These are phyloP conservation scores for Anthophora plumipes DNA, from an alignment of 2,888 invertebrate genomes.

Conservation along the genomic window DNA sequence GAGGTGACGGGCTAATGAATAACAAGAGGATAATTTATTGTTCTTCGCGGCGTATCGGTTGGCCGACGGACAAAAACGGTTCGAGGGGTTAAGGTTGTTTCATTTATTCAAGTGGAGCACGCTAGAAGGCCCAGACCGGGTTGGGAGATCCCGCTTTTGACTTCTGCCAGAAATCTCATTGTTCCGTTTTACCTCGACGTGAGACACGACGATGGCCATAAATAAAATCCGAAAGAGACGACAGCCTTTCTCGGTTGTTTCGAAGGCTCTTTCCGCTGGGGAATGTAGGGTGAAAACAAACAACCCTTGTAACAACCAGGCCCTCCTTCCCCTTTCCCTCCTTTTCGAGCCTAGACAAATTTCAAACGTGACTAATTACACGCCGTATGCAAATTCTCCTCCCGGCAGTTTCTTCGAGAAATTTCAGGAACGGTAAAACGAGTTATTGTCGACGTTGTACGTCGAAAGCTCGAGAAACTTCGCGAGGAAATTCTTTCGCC, in stretches of 20 bases:
- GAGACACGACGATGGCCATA: constrained; percentile 39
- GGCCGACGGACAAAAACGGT: constrained; percentile 4
- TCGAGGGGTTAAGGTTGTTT: constrained; percentile 38
- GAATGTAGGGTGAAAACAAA: constrained; percentile 29
- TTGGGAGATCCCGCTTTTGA: constrained; percentile 48
- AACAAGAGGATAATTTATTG: not conserved
- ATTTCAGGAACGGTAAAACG: not conserved
- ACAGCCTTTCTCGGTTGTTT: constrained; percentile 1
- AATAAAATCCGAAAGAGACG: constrained; percentile 48
- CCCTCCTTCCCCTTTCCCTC: too few relatives aligned
- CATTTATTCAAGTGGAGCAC: constrained; percentile 80
- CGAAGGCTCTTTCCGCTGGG: too few relatives aligned
- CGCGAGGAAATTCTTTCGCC: constrained; percentile 5
- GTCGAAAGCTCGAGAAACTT: not conserved
- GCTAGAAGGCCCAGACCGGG: constrained; percentile 17
- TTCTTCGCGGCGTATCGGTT: not conserved
- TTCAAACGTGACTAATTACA: not conserved
- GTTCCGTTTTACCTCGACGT: constrained; percentile 34
- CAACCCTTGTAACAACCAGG: constrained; percentile 45
- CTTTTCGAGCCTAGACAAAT: not conserved
- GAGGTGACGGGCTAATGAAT: not conserved
- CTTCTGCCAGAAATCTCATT: constrained; percentile 49
- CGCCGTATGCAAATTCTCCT: not conserved
- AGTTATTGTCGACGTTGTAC: not conserved
- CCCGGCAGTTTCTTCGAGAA: not conserved